Base-by-base conservation (phyloP, 2,888 invertebrate species). In the Drosophila lacicola region DNA sequence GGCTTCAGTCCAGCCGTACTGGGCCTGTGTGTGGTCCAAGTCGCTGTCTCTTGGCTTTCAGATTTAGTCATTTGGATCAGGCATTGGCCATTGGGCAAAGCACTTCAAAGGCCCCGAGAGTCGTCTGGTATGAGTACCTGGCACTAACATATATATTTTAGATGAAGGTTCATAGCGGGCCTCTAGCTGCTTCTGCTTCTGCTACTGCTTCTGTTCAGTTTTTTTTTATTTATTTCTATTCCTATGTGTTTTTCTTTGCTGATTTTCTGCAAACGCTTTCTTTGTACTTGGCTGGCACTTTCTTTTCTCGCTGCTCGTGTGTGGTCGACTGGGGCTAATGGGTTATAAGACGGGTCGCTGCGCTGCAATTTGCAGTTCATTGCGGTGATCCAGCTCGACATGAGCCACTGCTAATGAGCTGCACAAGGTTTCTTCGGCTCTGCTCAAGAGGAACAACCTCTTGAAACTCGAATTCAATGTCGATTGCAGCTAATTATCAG, bases 31-130 rank as follows among this genome's bases (percentile, higher is more conserved):
- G 81, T 66, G 80, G 80, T 80, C 79, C 62, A 21, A 41, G 44
- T 44, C 45, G 49, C 44, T 62, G 74, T 72, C 66, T 46, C 44
- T 61, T 62, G 61, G 55, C 64, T 67, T 65, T 63, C 50, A 58
- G 75, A 70, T 73, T 68, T 72, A 64, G 78, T 62, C 81, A 78
- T 76, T 80, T 69, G 74, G 79, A 78, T 79, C 74, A 67, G 44
- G 49, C 68, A 53, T 67, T 65, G 51, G 63, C 19, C 63, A 17
- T 17, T 29, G 8, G 29, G 29, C 29, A 29, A 8, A 70, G 50
- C 41, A 65, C 66, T 66, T 71, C 64, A 72, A 72, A 64, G 62
- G 66, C 51, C 41, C 61, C 62, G 51, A 61, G 53, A 55, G 25
- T 53, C 39, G 36, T 49, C 47, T 25, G 13, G 34, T 36, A 41